Evolutionary conservation across 2,113 vertebrate genomes (phyloP), one percentile per base, ranked within the genome.

Genomic region (Aramus guarauna): DNA sequence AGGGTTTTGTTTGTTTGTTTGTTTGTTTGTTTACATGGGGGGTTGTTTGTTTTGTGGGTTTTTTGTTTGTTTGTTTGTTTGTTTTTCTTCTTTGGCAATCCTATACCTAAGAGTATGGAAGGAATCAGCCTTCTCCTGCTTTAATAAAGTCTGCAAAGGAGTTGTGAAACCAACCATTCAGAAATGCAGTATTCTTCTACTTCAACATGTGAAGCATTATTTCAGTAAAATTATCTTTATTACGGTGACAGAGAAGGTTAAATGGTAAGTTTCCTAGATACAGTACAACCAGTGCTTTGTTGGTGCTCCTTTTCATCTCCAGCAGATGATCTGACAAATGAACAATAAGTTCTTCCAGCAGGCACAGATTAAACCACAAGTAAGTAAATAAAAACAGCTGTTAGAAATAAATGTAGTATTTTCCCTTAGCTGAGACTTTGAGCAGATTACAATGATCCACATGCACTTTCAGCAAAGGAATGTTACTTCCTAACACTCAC

Each of bases 141-240:
- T 91, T 95, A 96, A 97, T 95, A 78, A 94, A 67, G 11, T 90
- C 50, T 97, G 53, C 47, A 64, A 92, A 92, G 52, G 37, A 81
- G 52, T 48, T 78, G 19, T 90, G 37, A 52, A 95, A 76, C 14
- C 39, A 94, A 58, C 27, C 72, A 88, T 81, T 90, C 59, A 93
- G 69, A 96, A 97, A 96, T 86, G 37, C 45, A 78, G 45, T 67
- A 72, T 75, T 93, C 30, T 84, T 64, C 53, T 88, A 34, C 48
- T 87, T 77, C 5, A 4, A 75, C 55, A 95, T 2, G 8, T 79
- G 95, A 64, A 91, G 20, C 66, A 94, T 81, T 93, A 85, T 95
- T 96, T 96, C 95, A 97, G 85, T 92, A 94, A 98, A 95, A 88
- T 67, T 73, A 45, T 77, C 39, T 21, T 34, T 88, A 64, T 92